A percentile compares a stretch with the other conserved stretches of the same genome.
These are phyloP conservation scores for Drosophila setosimentum DNA, from an alignment of 2,888 invertebrate genomes.

Conservation along the genomic window DNA sequence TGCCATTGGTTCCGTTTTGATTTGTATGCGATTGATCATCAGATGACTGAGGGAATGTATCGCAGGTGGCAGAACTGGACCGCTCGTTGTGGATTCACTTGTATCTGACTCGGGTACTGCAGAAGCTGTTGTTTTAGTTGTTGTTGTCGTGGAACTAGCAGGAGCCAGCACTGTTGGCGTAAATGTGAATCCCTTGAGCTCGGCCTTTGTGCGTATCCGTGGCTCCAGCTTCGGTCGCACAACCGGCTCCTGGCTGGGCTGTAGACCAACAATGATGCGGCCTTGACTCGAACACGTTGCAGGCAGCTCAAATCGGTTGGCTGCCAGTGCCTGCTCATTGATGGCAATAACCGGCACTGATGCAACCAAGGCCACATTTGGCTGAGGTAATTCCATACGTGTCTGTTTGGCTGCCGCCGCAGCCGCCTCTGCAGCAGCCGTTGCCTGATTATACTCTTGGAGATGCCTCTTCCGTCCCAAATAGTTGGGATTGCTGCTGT, in stretches of 20 bases:
- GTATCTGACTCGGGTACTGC: neutral
- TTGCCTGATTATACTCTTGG: constrained; percentile 77
- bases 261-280: constrained; percentile 27
- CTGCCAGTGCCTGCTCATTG: constrained; percentile 67
- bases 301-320: constrained; percentile 36
- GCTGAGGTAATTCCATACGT: constrained; percentile 37
- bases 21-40: constrained; percentile 62
- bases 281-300: neutral
- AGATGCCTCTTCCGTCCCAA: constrained; percentile 80
- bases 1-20: constrained; percentile 62
- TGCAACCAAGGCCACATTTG: constrained; percentile 4
- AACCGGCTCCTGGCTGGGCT: constrained; percentile 16
- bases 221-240: constrained; percentile 62
- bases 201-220: constrained; percentile 93
- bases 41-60: constrained; percentile 30
- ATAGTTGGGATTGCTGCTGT: constrained; percentile 76
- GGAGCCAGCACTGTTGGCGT: constrained; percentile 64
- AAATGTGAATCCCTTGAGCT: constrained; percentile 88
- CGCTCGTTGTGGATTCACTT: neutral
- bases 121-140: constrained; percentile 1
- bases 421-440: constrained; percentile 38
- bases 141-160: constrained; percentile 51
- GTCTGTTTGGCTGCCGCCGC: constrained; percentile 67
- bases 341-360: constrained; percentile 71
- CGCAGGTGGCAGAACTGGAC: constrained; percentile 31